Conservation (phyloP, 1,140 invertebrate species). For the Trissolcus basalis region DNA sequence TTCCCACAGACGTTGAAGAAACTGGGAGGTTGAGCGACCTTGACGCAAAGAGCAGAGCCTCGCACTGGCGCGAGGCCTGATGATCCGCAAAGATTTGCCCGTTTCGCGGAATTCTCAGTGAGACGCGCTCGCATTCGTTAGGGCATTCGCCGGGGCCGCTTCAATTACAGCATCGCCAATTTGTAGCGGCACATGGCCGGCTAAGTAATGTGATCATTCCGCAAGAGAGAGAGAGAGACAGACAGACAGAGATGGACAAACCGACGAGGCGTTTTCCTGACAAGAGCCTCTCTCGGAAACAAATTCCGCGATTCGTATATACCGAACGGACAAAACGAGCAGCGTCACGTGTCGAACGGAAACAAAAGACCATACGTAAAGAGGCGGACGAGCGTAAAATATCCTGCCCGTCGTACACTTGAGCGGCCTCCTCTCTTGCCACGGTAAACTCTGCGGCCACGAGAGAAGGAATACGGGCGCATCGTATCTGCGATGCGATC, state of each 20-base stretch:
- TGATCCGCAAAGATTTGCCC: slow-evolving; percentile 20
- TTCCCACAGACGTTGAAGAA: slow-evolving; percentile 68
- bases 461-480: slow-evolving; percentile 60
- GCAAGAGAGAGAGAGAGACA: no score
- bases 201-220: no score
- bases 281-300: no score
- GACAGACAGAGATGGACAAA: no score
- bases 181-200: no score
- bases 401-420: slow-evolving; percentile 61
- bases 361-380: no score
- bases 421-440: slow-evolving; percentile 48
- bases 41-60: slow-evolving; percentile 50
- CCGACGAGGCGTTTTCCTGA: no score
- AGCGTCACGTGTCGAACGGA: slow-evolving; percentile 23
- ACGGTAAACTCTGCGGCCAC: slow-evolving; percentile 52
- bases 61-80: slow-evolving; percentile 20
- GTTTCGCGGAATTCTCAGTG: slow-evolving; percentile 19
- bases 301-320: not conserved
- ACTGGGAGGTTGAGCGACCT: slow-evolving; percentile 61
- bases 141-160: no score
- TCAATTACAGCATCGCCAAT: not conserved
- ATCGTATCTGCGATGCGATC: slow-evolving; percentile 74
- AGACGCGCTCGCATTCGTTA: not conserved
- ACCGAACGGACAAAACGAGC: slow-evolving; percentile 43
- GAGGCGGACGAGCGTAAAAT: slow-evolving; percentile 57